A percentile compares a stretch with the other conserved stretches of the same genome.
Conservation (phyloP, 2,888 invertebrate genomes). For the Metalampra italica region DNA sequence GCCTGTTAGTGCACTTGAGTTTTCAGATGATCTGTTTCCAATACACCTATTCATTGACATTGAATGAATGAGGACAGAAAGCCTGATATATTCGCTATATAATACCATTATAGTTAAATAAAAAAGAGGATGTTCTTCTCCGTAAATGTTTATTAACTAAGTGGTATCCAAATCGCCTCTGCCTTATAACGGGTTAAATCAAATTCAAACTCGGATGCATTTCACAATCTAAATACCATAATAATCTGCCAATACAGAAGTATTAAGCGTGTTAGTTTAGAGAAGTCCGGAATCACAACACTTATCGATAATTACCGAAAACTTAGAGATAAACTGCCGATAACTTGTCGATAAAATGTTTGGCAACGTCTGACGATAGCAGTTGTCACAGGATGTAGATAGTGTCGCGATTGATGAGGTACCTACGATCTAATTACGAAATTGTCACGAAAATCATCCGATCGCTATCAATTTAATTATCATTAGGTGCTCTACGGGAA, state of each 20-base stretch:
- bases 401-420: constrained; percentile 34
- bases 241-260: constrained; percentile 34
- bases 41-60: too few relatives aligned
- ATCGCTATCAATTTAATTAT: not conserved
- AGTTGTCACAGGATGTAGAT: constrained; percentile 15
- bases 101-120: too few relatives aligned
- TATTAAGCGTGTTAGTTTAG: constrained; percentile 30
- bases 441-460: constrained; percentile 1
- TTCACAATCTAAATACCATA: constrained; percentile 23
- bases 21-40: too few relatives aligned
- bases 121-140: too few relatives aligned
- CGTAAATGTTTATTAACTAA: too few relatives aligned
- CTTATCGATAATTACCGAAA: constrained; percentile 21
- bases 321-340: constrained; percentile 12
- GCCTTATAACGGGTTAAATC: too few relatives aligned
- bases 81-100: too few relatives aligned
- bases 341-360: constrained; percentile 10
- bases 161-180: too few relatives aligned
- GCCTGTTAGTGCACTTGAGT: too few relatives aligned
- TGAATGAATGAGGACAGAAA: too few relatives aligned
- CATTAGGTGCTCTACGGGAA: too few relatives aligned
- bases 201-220: not conserved
- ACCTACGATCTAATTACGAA: constrained; percentile 5
- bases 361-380: constrained; percentile 22
- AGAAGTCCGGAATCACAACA: constrained; percentile 8